Evolutionary conservation across 1,140 invertebrate species (phyloP).

Genomic region (Maniola jurtina): DNA sequence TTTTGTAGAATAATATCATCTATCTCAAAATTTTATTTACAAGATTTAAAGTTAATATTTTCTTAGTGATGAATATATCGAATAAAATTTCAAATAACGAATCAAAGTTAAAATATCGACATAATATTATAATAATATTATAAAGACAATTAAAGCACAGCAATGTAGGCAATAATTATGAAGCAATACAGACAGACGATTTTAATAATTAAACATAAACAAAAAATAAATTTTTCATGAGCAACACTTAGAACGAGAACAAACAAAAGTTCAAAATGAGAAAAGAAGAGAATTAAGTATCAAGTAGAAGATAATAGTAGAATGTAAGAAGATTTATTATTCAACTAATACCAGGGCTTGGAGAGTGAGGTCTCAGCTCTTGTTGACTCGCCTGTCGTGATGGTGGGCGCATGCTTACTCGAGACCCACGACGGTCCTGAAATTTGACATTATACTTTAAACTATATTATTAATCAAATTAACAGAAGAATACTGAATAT

Average conservation of each 20-base stretch:
- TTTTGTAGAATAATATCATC: too few relatives aligned
- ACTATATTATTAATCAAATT: too few relatives aligned
- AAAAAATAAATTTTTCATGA: background rate
- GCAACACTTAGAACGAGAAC: constrained; percentile 7
- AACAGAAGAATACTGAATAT: too few relatives aligned
- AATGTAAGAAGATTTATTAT: background rate
- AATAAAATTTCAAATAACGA: background rate
- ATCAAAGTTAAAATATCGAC: background rate
- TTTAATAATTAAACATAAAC: background rate
- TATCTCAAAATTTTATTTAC: too few relatives aligned
- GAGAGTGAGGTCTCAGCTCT: constrained; percentile 88
- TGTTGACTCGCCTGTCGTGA: constrained; percentile 90
- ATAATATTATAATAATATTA: background rate
- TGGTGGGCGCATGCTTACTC: constrained; percentile 86
- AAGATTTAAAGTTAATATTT: background rate
- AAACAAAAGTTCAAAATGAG: background rate
- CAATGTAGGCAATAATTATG: background rate
- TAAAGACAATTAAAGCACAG: background rate
- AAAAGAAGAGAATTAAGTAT: background rate
- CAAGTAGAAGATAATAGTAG: background rate
- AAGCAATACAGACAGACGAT: background rate
- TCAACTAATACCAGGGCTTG: constrained; percentile 84
- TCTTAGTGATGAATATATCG: background rate
- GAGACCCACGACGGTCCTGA: constrained; percentile 86
- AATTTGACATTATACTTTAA: constrained; percentile 24